phyloP scores from a whole-genome alignment of 2,113 vertebrate species.

The Caretta caretta region DNA sequence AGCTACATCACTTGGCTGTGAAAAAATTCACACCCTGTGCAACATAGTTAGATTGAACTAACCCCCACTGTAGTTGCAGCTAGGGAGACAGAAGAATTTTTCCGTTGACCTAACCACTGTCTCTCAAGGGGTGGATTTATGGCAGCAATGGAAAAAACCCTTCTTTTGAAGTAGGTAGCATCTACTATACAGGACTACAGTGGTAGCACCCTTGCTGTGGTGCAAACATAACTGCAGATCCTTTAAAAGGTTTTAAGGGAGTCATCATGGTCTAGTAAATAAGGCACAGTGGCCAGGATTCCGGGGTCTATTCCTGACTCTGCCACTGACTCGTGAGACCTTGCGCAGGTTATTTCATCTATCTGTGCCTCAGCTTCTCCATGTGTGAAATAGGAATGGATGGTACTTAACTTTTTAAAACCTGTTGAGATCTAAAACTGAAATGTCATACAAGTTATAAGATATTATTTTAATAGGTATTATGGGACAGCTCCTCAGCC shows the following conservation, averaged over 20 bases:
- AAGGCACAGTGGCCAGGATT: background rate
- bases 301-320: background rate
- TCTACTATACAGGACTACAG: background rate
- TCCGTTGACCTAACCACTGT: background rate
- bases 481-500: background rate
- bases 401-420: conserved; percentile 28
- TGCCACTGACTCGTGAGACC: background rate
- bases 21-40: background rate
- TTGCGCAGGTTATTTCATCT: rapidly evolving
- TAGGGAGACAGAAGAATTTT: background rate
- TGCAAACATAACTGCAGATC: background rate
- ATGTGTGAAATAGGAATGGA: background rate
- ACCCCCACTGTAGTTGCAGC: background rate
- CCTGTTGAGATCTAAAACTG: background rate
- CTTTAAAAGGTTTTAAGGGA: background rate
- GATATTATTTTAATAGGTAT: background rate
- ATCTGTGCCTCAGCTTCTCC: conserved; percentile 8
- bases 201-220: background rate
- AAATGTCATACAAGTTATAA: background rate
- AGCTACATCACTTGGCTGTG: background rate
- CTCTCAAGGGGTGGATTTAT: background rate
- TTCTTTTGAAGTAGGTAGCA: background rate
- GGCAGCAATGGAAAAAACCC: background rate
- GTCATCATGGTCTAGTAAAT: background rate
- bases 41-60: background rate